phyloP scores from a whole-genome alignment of 23 tunicate genomes.

The Aplidium turbinatum region DNA sequence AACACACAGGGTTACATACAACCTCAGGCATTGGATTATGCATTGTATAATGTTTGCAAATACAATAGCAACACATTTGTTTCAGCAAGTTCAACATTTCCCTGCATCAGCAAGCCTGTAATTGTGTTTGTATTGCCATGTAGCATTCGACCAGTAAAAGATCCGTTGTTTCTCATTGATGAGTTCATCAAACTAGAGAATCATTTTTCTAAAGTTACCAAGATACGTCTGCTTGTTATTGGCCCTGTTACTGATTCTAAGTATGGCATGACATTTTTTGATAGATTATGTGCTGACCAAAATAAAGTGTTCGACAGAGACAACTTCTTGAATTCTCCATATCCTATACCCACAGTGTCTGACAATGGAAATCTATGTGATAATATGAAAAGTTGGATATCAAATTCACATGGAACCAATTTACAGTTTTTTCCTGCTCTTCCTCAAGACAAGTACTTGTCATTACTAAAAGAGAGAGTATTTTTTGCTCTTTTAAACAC shows the following conservation, averaged over 20 bases:
- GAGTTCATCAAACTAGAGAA: constrained; percentile 22
- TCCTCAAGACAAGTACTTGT: constrained; percentile 5
- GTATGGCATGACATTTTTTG: constrained; percentile 28
- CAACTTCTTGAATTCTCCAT: background rate
- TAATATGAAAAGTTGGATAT: constrained; percentile 53
- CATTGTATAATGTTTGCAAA: constrained; percentile 4
- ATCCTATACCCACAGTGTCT: background rate
- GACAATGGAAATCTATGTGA: background rate
- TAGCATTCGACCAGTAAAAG: constrained; percentile 81
- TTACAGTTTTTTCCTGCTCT: constrained; percentile 56
- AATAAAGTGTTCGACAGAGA: too few relatives aligned
- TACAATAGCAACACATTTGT: too few relatives aligned
- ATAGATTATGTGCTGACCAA: background rate
- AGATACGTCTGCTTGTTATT: constrained; percentile 68
- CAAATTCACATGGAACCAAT: constrained; percentile 10
- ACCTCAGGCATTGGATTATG: constrained; percentile 63
- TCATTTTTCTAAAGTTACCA: background rate
- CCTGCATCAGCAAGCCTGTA: background rate
- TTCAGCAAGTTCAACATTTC: background rate
- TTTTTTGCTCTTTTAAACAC: constrained; percentile 64
- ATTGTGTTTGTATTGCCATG: constrained; percentile 56
- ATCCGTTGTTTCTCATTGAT: constrained; percentile 66
- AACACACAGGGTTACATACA: constrained; percentile 19
- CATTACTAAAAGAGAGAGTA: background rate
- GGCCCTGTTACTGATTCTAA: constrained; percentile 55